Percentiles rank a stretch among this genome's conserved stretches.
phyloP scores from a whole-genome alignment of 2,888 invertebrate species.

The Sminthurides aquaticus region DNA sequence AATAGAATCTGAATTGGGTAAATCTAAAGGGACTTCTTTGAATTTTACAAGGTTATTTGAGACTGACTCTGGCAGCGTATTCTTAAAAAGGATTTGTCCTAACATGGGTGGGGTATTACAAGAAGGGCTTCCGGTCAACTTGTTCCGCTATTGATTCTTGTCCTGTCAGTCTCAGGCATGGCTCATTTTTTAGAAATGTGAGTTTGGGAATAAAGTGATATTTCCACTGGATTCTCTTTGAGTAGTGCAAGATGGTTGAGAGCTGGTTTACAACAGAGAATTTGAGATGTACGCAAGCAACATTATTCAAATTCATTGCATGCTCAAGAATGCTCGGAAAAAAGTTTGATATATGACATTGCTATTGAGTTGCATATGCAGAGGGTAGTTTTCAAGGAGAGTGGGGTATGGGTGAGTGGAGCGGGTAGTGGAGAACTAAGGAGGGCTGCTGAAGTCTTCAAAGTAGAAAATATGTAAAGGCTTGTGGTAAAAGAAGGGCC shows the following conservation, averaged over 20 bases:
- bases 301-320: background rate
- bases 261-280: too few relatives aligned
- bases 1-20: background rate
- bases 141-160: background rate
- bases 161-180: background rate
- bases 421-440: too few relatives aligned
- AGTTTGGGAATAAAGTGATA: too few relatives aligned
- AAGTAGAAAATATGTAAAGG: too few relatives aligned
- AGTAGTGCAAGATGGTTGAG: too few relatives aligned
- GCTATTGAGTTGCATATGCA: too few relatives aligned
- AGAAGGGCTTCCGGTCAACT: background rate
- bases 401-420: too few relatives aligned
- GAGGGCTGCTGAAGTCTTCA: too few relatives aligned
- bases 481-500: too few relatives aligned
- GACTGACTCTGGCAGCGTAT: background rate
- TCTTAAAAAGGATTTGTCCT: background rate
- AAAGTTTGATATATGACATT: background rate
- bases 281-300: too few relatives aligned
- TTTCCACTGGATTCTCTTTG: too few relatives aligned
- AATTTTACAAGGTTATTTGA: background rate
- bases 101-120: background rate
- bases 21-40: background rate
- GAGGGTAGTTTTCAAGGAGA: too few relatives aligned
- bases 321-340: background rate
- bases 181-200: background rate